A percentile compares a stretch with the other conserved stretches of the same genome.
Evolutionary conservation across 2,113 vertebrate species (phyloP).

Genomic region (Leptodactylus fuscus): DNA sequence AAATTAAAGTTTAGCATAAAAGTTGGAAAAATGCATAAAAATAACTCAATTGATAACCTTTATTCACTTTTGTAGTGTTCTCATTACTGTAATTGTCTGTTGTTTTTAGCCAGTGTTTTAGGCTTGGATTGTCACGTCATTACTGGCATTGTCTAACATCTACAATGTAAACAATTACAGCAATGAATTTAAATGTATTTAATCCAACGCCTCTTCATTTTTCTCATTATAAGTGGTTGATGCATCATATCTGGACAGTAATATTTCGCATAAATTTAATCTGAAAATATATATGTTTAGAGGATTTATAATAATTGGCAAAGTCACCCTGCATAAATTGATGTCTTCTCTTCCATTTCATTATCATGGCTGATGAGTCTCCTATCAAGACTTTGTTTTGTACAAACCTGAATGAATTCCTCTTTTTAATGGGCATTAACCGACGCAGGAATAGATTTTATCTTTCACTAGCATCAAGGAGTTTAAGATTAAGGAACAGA

Average conservation of each 20-base stretch:
- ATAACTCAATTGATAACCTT: too few species aligned
- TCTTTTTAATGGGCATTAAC: constrained; percentile 8
- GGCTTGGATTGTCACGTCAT: not conserved
- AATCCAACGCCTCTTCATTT: not conserved
- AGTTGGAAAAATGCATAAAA: too few species aligned
- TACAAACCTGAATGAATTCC: not conserved
- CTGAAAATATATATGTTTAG: not conserved
- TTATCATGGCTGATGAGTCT: constrained; percentile 6
- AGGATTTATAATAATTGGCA: not conserved
- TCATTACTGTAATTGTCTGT: not conserved
- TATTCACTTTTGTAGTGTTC: not conserved
- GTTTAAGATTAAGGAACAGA: not conserved
- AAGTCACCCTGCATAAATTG: not conserved
- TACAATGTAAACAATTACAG: not conserved
- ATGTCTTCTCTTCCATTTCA: not conserved
- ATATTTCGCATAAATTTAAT: not conserved
- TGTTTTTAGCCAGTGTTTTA: not conserved
- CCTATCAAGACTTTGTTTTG: not conserved
- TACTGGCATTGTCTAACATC: not conserved
- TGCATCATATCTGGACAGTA: not conserved
- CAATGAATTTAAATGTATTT: not conserved
- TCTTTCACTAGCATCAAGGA: not conserved
- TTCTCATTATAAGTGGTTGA: not conserved
- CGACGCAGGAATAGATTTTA: not conserved
- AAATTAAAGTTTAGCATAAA: too few species aligned